These are phyloP conservation scores for Pelvicachromis taeniatus DNA, from an alignment of 2,113 vertebrate species.

Conservation along the genomic window DNA sequence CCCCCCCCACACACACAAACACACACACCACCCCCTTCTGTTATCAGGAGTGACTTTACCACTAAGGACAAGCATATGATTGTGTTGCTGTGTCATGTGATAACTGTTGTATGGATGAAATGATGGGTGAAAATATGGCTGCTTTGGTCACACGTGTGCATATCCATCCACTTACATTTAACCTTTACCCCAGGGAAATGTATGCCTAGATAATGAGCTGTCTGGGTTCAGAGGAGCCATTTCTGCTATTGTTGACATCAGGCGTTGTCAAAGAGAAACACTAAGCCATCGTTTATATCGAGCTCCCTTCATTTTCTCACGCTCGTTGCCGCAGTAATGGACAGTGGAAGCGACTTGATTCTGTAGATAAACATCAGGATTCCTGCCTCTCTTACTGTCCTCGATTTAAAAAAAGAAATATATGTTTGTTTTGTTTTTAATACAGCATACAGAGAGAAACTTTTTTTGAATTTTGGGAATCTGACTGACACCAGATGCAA, in stretches of 20 bases:
- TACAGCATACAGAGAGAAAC: background rate
- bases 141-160: conserved; percentile 7
- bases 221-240: background rate
- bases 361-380: conserved; percentile 15
- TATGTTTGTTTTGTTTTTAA: background rate
- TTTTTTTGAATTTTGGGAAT: background rate
- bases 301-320: background rate
- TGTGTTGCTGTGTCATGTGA: conserved; percentile 32
- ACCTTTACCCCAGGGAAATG: conserved; percentile 42
- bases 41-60: conserved; percentile 32
- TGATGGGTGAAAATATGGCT: background rate
- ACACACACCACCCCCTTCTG: background rate
- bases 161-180: conserved; percentile 21
- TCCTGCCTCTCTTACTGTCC: conserved; percentile 31
- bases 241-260: conserved; percentile 8
- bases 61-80: conserved; percentile 34
- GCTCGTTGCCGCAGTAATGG: background rate
- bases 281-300: conserved; percentile 31
- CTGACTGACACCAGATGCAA: conserved; percentile 30
- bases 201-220: conserved; percentile 29
- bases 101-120: conserved; percentile 38
- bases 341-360: conserved; percentile 14
- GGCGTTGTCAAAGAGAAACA: conserved; percentile 10
- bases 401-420: background rate
- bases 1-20: background rate